Conservation (phyloP, 2,888 invertebrate genomes). For the Drosophila fungiperda region DNA sequence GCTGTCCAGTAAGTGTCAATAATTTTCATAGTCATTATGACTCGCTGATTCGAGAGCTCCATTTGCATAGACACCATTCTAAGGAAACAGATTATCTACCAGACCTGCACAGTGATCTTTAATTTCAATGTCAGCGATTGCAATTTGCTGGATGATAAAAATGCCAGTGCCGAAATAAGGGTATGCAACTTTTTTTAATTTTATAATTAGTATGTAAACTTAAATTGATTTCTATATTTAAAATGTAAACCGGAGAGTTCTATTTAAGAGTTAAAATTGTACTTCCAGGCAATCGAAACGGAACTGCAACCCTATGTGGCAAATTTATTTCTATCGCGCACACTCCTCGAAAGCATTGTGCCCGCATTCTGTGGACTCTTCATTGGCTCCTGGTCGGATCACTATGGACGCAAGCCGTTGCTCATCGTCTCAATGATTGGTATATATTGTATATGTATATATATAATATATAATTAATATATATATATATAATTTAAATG, state of each 20-base stretch:
- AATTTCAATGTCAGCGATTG: conserved; percentile 88
- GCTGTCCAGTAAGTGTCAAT: conserved; percentile 76
- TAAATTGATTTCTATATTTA: not conserved
- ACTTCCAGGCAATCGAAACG: conserved; percentile 84
- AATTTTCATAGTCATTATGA: not conserved
- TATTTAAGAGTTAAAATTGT: not conserved
- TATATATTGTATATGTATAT: conserved; percentile 70
- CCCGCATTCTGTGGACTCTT: conserved; percentile 90
- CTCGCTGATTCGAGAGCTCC: not conserved
- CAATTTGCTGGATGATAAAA: conserved; percentile 82
- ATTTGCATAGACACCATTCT: conserved; percentile 85
- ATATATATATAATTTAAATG: not conserved
- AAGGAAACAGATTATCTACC: conserved; percentile 89
- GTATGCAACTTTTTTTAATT: conserved; percentile 45
- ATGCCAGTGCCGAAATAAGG: conserved; percentile 86
- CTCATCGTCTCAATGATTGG: conserved; percentile 88
- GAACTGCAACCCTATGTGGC: conserved; percentile 89
- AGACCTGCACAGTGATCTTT: conserved; percentile 88
- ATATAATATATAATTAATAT: not conserved
- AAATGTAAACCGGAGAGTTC: not conserved
- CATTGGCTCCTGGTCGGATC: conserved; percentile 93
- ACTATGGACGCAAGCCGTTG: conserved; percentile 90
- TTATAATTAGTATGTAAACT: not conserved
- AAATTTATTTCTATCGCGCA: conserved; percentile 87
- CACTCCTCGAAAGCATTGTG: conserved; percentile 88